Evolutionary conservation across 2,797 vertebrate species (phyloP), one percentile per base, ranked within the genome.

Genomic region (Ammospiza maritima): DNA sequence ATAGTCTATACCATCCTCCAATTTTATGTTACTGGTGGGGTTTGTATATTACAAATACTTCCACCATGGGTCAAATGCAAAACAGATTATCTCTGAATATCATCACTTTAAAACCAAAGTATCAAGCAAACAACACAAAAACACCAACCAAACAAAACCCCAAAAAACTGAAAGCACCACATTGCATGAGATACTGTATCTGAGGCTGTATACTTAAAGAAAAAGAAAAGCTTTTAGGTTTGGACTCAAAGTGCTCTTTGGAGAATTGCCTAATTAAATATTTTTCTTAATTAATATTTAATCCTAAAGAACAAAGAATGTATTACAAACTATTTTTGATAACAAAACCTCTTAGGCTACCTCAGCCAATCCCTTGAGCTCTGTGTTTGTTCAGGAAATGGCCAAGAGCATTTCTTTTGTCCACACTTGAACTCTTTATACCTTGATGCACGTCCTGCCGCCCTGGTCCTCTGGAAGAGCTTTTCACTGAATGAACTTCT

Each of bases 401-500:
- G 40, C 30, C 54, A 13, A 60, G 80, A 65, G 8, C 32, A 11
- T 64, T 71, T 65, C 17, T 70, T 72, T 14, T 47, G 42, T 32
- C 57, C 60, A 32, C 73, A 32, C 30, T 72, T 71, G 5, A 53
- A 71, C 69, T 76, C 56, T 86, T 84, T 92, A 97, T 97, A 97
- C 98, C 97, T 97, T 95, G 97, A 98, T 89, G 97, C 97, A 90
- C 98, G 98, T 95, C 99, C 98, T 47, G 98, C 98, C 23, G 98
- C 98, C 97, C 98, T 98, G 87, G 98, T 98, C 94, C 98, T 98
- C 97, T 99, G 99, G 97, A 99, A 99, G 62, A 99, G 98, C 97
- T 99, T 99, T 98, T 99, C 99, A 98, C 98, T 98, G 97, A 98
- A 98, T 96, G 98, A 97, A 85, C 99, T 98, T 97, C 98, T 99